phyloP scores from a whole-genome alignment of 2,888 invertebrate species.

The Brassicogethes aeneus region DNA sequence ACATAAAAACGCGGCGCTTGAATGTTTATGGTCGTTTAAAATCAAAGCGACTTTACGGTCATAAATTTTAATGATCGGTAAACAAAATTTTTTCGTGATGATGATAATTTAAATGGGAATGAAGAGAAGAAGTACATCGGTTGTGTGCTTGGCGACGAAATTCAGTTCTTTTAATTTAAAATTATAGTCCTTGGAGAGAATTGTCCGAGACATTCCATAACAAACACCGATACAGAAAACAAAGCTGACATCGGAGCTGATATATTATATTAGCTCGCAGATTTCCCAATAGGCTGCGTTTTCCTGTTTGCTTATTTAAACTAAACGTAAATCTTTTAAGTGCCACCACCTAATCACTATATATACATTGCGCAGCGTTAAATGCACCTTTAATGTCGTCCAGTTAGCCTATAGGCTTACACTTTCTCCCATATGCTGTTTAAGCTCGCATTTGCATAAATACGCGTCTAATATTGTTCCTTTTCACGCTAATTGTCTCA shows the following conservation, averaged over 20 bases:
- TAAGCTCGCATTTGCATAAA: neutral
- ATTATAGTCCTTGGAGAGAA: conserved; percentile 16
- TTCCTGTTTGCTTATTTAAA: conserved; percentile 21
- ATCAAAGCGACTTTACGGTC: too few relatives aligned
- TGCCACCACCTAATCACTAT: conserved; percentile 17
- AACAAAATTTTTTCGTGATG: too few relatives aligned
- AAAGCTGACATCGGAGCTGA: conserved; percentile 23
- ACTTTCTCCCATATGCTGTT: neutral
- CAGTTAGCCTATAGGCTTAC: neutral
- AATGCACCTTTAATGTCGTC: too few relatives aligned
- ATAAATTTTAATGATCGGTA: too few relatives aligned
- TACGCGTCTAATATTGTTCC: neutral
- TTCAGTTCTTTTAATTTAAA: conserved; percentile 11
- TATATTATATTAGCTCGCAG: conserved; percentile 14
- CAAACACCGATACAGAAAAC: conserved; percentile 23
- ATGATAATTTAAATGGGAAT: too few relatives aligned
- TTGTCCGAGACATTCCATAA: conserved; percentile 15
- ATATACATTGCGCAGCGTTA: too few relatives aligned
- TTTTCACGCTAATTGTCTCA: neutral
- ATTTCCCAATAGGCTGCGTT: conserved; percentile 13
- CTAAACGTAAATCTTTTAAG: conserved; percentile 23
- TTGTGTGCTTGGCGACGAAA: too few relatives aligned
- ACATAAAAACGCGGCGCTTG: too few relatives aligned
- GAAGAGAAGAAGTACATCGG: too few relatives aligned
- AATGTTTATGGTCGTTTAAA: too few relatives aligned